Evolutionary conservation across 2,797 vertebrate genomes (phyloP).

Genomic region (Miichthys miiuy): DNA sequence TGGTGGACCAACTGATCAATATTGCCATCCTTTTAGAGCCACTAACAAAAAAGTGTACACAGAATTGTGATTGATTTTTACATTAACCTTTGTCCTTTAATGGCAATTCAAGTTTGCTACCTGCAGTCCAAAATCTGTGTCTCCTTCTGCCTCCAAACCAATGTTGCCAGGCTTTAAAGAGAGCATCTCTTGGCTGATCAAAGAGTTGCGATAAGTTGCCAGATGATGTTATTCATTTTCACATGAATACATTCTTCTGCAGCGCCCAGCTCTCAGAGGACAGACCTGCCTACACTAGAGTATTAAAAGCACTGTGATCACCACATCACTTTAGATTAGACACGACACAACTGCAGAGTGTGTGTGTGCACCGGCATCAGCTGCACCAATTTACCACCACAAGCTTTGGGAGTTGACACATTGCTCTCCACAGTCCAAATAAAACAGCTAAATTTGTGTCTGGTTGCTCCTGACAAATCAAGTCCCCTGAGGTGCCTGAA

Average conservation of each 20-base stretch:
- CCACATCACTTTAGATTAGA: constrained; percentile 36
- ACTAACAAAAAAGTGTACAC: neutral
- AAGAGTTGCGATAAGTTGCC: constrained; percentile 18
- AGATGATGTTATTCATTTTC: constrained; percentile 31
- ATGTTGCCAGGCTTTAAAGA: neutral
- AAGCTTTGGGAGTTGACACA: constrained; percentile 12
- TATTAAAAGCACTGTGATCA: constrained; percentile 39
- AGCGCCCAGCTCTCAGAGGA: constrained; percentile 9
- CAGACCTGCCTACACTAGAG: neutral
- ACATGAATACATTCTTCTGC: constrained; percentile 14
- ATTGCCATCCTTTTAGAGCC: neutral
- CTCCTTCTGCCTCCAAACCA: neutral
- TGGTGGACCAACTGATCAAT: no score
- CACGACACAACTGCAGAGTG: neutral
- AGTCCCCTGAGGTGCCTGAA: neutral
- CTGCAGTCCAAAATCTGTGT: neutral
- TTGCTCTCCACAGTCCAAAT: constrained; percentile 15
- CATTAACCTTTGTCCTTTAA: neutral
- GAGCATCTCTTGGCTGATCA: constrained; percentile 26
- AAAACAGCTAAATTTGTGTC: constrained; percentile 17
- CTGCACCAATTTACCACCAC: constrained; percentile 30
- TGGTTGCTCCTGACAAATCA: constrained; percentile 31
- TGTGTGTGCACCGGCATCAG: constrained; percentile 23
- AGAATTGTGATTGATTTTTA: neutral
- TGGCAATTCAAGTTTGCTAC: neutral